Base-by-base conservation (phyloP, 2,888 invertebrate genomes). In the Teleogryllus oceanicus region DNA sequence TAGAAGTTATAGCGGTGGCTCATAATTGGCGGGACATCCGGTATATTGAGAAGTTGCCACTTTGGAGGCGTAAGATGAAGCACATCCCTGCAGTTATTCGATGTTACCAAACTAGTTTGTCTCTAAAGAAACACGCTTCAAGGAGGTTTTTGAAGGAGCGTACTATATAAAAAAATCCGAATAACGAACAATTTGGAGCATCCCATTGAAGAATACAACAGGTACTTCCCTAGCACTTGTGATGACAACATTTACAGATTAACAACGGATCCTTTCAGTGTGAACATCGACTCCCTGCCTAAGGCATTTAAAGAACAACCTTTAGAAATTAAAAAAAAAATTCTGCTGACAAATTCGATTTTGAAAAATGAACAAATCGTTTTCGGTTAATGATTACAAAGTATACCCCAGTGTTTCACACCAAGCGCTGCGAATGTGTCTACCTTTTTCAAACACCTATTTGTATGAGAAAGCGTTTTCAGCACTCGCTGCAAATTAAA, bases 241-340 rank as follows among this genome's bases (percentile, higher is more conserved):
- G 75, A 75, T 5, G n/a, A 75, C 75, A 75, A 75, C 75, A 75
- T 75, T 75, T n/a, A 75, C 24, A 75, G 5, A 75, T 75, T 75
- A 21, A n/a, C 75, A 75, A 75, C 2, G 24, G 2, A 75, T 75
- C 75, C 24, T 75, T 75, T 20, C n/a, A 75, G 75, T 75, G 75
- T 21, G 2, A 75, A 75, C 75, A 75, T 75, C 2, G 75, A 75
- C 24, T 2, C 75, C 75, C 75, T 3, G 75, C 75, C 75, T 2
- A 20, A 75, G n/a, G 75, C 24, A 75, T 2, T n/a, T 11, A 2
- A 75, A 20, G 75, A 21, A 11, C 75, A 20, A 21, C 2, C 3
- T 5, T 75, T 75, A 21, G 20, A 75, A n/a, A 75, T 75, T 3
- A 11, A 5, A 75, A 75, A 75, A n/a, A n/a, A n/a, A n/a, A n/a